Base-by-base conservation (phyloP, 2,797 vertebrate species). In the Spheniscus humboldti region DNA sequence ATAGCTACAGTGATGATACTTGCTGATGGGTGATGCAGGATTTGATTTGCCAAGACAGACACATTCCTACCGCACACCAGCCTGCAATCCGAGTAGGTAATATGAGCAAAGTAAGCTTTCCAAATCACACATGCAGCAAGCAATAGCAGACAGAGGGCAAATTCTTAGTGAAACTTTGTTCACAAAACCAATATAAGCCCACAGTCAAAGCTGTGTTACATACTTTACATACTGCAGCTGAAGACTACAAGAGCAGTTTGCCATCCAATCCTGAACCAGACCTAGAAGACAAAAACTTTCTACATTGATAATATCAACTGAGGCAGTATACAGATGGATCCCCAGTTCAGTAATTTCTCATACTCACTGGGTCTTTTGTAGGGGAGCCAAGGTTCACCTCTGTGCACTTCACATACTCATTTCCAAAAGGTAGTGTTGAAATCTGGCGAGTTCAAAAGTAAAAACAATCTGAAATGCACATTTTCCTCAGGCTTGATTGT, bases 291-390 rank as follows among this genome's bases (percentile, higher is more conserved):
- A 77, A 45, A 86, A 60, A 14, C 9, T 31, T 64, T 35, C 47
- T 11, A 11, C 5, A 0, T 15, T 4, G 43, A 6, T 37, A 50
- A 11, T 4, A 57, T 13, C 39, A 48, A 1, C 24, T 3, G 28
- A n/a, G 48, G 39, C 14, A 12, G 18, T 4, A 11, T 24, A 23
- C 1, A 50, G 15, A 3, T 2, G 18, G 25, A 24, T 11, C 28
- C 60, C 33, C 28, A 11, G 39, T 43, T 50, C 63, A 57, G 52
- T 7, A 28, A 31, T 5, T 35, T 43, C 48, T 57, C 19, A 33
- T 1, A 4, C 52, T 84, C 22, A 3, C 13, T 7, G 13, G 6
- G 23, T 28, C 53, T 48, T 22, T 7, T 7, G 39, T 6, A 71
- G 30, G 30, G 66, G 18, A 91, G 64, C 22, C 47, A 30, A 52